These are phyloP conservation scores for Mythimna ferrago DNA, from an alignment of 2,888 invertebrate genomes.

Conservation along the genomic window DNA sequence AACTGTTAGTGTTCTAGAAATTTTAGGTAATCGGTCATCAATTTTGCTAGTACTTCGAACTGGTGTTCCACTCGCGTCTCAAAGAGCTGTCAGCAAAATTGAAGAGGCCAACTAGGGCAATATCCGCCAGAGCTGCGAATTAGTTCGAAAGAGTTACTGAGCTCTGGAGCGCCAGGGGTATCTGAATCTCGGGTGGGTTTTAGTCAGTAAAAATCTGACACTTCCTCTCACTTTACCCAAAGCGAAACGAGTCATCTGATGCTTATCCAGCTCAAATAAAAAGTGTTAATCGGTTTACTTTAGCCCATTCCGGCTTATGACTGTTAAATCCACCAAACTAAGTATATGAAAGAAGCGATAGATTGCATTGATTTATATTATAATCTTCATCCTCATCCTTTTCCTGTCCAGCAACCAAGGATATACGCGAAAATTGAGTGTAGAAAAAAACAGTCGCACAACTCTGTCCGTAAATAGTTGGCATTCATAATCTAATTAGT, in stretches of 20 bases:
- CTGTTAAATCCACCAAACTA: not conserved
- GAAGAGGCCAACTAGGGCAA: too few species aligned
- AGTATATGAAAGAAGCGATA: not conserved
- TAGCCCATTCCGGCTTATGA: not conserved
- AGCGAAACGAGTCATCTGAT: too few species aligned
- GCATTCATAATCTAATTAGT: not conserved
- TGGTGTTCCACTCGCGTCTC: too few species aligned
- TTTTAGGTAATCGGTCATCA: not conserved
- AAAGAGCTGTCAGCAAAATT: too few species aligned
- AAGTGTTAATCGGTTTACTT: too few species aligned
- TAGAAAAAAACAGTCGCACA: not conserved
- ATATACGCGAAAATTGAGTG: not conserved
- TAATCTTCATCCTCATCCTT: not conserved
- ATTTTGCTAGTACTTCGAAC: not conserved
- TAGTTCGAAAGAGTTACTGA: too few species aligned
- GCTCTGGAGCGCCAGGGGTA: too few species aligned
- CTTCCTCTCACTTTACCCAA: too few species aligned
- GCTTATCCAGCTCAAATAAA: too few species aligned
- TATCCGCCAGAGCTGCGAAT: too few species aligned
- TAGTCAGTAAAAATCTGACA: too few species aligned
- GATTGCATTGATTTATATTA: not conserved
- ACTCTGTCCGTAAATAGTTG: not conserved
- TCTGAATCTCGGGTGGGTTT: too few species aligned
- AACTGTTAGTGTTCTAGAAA: not conserved
- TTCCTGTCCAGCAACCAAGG: not conserved